Base-by-base conservation (phyloP, 1,140 invertebrate species). In the Hestina assimilis region DNA sequence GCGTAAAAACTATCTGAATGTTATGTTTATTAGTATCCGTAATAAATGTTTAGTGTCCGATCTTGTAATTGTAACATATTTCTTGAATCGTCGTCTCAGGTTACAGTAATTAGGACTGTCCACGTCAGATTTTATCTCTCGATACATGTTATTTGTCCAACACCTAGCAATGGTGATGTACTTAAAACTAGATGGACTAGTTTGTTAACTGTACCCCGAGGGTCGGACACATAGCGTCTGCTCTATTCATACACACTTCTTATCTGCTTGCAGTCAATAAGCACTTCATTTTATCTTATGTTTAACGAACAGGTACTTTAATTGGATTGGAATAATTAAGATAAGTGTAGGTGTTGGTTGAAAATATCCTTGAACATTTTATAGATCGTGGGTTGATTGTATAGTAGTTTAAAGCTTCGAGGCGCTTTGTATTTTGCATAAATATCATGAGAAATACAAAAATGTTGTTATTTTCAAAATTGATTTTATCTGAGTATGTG, bases 291-390 rank as follows among this genome's bases (percentile, higher is more conserved):
- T 46, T 57, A 62, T 56, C 47, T 56, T 12, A 42, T 45, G 47
- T 52, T 62, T 46, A 51, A 56, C 40, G 28, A 51, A 46, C 53
- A 56, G 52, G 41, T 62, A 55, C 46, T 51, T 56, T 24, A 50
- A 47, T 46, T 33, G 41, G 42, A 59, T 52, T 43, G 19, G n/a
- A 31, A 43, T 56, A 54, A 45, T 50, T 57, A 33, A 57, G 38
- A 57, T 50, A 50, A 20, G 29, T 33, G 31, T 40, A 29, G 43
- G 53, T 26, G 31, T 38, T 35, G 43, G 47, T 45, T 28, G 26
- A 21, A 17, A 45, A 11, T 14, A 9, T 20, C 9, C 14, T 2
- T 47, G n/a, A 47, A 21, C 33, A 11, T 19, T 38, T 19, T 11
- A 17, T 35, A 8, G 24, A n/a, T 28, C 8, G n/a, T 9, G 24